These are phyloP conservation scores for Artibeus jamaicensis DNA, from an alignment of 2,797 vertebrate species.

Conservation along the genomic window DNA sequence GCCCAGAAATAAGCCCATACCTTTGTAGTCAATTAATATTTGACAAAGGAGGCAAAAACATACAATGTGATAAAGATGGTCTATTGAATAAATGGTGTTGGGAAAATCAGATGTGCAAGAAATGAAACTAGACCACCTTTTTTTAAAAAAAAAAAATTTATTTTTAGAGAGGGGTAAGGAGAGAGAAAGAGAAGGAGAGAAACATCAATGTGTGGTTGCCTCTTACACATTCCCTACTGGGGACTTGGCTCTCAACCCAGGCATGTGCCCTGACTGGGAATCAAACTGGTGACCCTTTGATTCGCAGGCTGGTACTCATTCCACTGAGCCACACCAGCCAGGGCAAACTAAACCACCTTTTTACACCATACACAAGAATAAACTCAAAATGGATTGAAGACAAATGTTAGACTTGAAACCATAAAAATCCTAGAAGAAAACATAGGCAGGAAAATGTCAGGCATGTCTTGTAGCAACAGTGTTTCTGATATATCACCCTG, in stretches of 20 bases:
- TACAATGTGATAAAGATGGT: background rate
- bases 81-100: background rate
- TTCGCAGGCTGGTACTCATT: too few species aligned
- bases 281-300: too few species aligned
- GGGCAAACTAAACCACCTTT: background rate
- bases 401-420: background rate
- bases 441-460: background rate
- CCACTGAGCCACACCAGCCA: too few species aligned
- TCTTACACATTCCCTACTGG: too few species aligned
- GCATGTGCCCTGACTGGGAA: too few species aligned
- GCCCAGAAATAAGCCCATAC: background rate
- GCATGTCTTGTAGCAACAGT: background rate
- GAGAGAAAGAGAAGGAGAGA: too few species aligned
- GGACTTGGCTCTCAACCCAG: too few species aligned
- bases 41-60: background rate
- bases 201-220: too few species aligned
- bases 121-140: background rate
- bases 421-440: background rate
- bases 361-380: background rate
- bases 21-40: background rate
- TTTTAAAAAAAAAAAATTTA: too few species aligned
- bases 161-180: too few species aligned
- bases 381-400: background rate
- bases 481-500: background rate
- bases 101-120: background rate